Percentiles rank a stretch among this genome's conserved stretches.
These are phyloP conservation scores for Buceros bicornis DNA, from an alignment of 2,797 vertebrate species.

Conservation along the genomic window DNA sequence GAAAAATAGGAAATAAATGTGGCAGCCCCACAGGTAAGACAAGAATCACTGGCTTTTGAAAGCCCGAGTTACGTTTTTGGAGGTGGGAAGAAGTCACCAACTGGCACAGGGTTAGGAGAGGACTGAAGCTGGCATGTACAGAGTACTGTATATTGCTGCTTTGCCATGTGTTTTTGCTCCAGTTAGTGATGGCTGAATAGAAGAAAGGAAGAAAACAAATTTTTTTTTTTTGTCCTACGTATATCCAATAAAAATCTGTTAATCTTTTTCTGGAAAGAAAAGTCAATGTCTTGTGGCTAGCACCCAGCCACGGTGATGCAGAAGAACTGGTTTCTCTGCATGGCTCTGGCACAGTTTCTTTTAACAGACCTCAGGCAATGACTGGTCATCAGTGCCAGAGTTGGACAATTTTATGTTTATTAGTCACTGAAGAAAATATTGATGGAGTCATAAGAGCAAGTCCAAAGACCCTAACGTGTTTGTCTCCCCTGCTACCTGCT, in stretches of 20 bases:
- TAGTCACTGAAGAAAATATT: neutral
- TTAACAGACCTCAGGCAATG: neutral
- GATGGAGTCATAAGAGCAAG: neutral
- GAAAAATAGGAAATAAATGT: neutral
- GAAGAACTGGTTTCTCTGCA: slow-evolving; percentile 55
- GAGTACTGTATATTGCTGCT: neutral
- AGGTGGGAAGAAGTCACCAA: neutral
- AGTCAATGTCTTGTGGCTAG: slow-evolving; percentile 4
- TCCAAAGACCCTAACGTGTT: neutral
- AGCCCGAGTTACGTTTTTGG: neutral
- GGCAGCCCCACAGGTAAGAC: neutral
- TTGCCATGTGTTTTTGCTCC: neutral
- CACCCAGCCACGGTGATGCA: neutral
- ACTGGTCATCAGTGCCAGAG: neutral
- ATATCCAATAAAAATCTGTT: neutral
- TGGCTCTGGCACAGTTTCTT: slow-evolving; percentile 9
- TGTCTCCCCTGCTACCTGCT: neutral
- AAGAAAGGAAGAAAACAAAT: neutral
- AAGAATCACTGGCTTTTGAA: neutral
- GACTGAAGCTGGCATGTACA: neutral
- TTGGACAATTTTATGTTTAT: neutral
- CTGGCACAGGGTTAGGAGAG: neutral
- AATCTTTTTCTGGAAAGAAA: neutral
- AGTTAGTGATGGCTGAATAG: neutral
- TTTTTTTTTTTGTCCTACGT: neutral